These are phyloP conservation scores for Bradypodion ventrale DNA, from an alignment of 2,797 vertebrate species.

Conservation along the genomic window DNA sequence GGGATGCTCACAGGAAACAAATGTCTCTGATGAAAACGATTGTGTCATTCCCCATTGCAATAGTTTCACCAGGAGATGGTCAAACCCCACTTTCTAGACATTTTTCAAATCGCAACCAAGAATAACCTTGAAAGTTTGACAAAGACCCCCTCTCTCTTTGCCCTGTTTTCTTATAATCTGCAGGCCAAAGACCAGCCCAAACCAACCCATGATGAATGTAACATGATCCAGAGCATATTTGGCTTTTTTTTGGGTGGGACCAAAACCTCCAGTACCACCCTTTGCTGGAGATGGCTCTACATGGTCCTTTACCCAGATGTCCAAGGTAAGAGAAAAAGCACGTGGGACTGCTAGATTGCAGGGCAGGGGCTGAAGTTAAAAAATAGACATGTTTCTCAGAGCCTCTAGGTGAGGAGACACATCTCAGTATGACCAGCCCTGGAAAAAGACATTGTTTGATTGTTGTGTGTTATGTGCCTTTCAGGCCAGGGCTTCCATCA, in stretches of 20 bases:
- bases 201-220: conserved; percentile 10
- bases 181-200: neutral
- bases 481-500: no score
- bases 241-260: conserved; percentile 52
- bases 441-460: no score
- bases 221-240: conserved; percentile 36
- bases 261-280: conserved; percentile 34
- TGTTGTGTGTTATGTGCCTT: no score
- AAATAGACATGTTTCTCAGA: no score
- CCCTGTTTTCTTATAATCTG: neutral
- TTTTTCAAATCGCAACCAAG: neutral
- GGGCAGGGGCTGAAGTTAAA: no score
- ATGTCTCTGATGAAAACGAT: neutral
- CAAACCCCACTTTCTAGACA: neutral
- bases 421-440: no score
- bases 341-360: no score
- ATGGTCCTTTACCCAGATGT: conserved; percentile 48
- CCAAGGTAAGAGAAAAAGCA: conserved; percentile 32
- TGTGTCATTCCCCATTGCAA: no score
- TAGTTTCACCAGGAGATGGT: neutral
- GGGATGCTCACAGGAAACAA: no score
- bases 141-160: neutral
- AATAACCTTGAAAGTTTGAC: no score
- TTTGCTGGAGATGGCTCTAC: conserved; percentile 34
- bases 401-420: no score